Base-by-base conservation (phyloP, 1,140 invertebrate species). In the Brachionus plicatilis region DNA sequence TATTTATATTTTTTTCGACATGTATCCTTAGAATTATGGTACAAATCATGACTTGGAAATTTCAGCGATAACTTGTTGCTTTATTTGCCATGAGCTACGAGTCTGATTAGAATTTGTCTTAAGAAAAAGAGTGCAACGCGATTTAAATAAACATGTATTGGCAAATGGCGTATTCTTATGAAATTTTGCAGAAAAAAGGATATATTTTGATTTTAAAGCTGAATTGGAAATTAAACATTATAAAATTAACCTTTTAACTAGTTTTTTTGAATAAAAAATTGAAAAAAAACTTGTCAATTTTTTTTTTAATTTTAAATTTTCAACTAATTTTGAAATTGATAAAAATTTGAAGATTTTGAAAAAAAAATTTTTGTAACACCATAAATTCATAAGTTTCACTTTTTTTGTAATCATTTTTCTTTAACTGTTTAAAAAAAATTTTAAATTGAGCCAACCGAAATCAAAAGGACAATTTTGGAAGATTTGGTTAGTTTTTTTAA, bases 1-100 rank as follows among this genome's bases (percentile, higher is more conserved):
- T 72, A 72, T 72, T 72, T 72, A 72, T 72, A 72, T 72, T 72
- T 41, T 37, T 60, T 20, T 60, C 53, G n/a, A 20, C 53, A 60
- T 60, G 20, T 20, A 20, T 20, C n/a, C 8, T 24, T 60, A 60
- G n/a, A 60, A 60, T 60, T 24, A 60, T 60, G 53, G 53, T 60
- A 60, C 53, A 60, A 60, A 60, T 60, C 53, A 24, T 20, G 53
- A 60, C 53, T 20, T 20, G 53, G 20, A 20, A 60, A 60, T 60
- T 60, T 60, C 53, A 60, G 17, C 53, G 53, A 60, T 20, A 60
- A 60, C 53, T 60, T 60, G 53, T 60, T 60, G 53, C 53, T 60
- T 60, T 60, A 60, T 60, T 60, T 60, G 53, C 53, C 53, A 60
- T 60, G 53, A 60, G 53, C 53, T 60, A 60, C n/a, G 53, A 20